Percentiles rank a stretch among this genome's conserved stretches.
These are phyloP conservation scores for Drosophila auraria DNA, from an alignment of 1,140 invertebrate species.

Conservation along the genomic window DNA sequence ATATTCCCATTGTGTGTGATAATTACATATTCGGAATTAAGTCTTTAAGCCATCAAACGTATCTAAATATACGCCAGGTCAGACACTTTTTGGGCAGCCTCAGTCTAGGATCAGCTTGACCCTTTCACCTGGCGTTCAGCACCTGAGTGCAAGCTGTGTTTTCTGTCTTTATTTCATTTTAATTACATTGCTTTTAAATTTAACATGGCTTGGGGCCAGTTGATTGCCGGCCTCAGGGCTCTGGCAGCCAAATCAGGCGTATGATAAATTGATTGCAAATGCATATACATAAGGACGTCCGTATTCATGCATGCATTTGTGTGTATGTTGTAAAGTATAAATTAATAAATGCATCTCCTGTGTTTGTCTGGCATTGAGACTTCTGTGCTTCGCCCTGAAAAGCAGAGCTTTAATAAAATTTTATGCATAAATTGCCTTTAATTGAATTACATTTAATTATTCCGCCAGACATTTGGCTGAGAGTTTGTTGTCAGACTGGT, in stretches of 20 bases:
- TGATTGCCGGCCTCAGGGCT: conserved; percentile 27
- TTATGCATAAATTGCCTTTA: conserved; percentile 57
- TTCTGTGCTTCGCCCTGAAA: conserved; percentile 6
- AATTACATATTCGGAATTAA: conserved; percentile 46
- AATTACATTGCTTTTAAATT: conserved; percentile 71
- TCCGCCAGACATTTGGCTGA: conserved; percentile 14
- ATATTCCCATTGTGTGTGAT: conserved; percentile 27
- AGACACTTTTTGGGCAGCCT: not conserved
- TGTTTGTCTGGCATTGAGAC: conserved; percentile 32
- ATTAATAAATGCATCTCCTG: conserved; percentile 7
- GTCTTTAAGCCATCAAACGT: conserved; percentile 8
- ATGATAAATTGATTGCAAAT: conserved; percentile 76
- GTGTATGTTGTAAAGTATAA: not conserved
- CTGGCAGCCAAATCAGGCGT: conserved; percentile 64
- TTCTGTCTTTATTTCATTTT: conserved; percentile 66
- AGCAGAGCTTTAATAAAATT: conserved; percentile 49
- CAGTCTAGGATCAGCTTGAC: not conserved
- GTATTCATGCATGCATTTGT: conserved; percentile 14
- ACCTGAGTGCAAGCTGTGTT: conserved; percentile 19
- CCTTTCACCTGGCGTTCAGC: conserved; percentile 30
- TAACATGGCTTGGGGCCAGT: conserved; percentile 30
- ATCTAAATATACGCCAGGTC: conserved; percentile 27
- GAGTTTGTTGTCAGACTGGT: conserved; percentile 11
- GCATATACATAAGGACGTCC: conserved; percentile 29
- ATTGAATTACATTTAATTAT: conserved; percentile 59